phyloP scores from a whole-genome alignment of 2,888 invertebrate genomes.

The Mantis religiosa region DNA sequence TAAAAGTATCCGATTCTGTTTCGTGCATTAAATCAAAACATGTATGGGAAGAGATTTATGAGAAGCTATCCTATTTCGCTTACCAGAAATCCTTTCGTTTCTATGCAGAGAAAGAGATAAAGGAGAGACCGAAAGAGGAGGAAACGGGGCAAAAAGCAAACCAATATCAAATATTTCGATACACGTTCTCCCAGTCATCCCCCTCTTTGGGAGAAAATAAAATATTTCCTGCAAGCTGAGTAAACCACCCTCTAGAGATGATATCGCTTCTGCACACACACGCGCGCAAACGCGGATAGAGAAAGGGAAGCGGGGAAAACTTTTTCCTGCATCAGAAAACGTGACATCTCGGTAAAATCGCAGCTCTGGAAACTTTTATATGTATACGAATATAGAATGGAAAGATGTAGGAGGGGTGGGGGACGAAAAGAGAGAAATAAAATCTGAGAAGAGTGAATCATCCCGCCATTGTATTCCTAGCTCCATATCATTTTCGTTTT shows the following conservation, averaged over 20 bases:
- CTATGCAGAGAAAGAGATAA: background rate
- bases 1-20: background rate
- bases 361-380: slow-evolving; percentile 22
- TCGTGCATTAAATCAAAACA: background rate
- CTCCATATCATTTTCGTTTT: slow-evolving; percentile 19
- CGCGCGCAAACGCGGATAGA: background rate
- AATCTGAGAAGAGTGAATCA: slow-evolving; percentile 7
- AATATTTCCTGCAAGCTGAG: slow-evolving; percentile 5
- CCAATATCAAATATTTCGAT: slow-evolving; percentile 15
- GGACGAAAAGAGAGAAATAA: background rate
- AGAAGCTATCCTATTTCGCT: background rate
- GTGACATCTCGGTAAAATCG: slow-evolving; percentile 30
- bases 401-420: background rate
- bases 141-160: background rate
- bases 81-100: background rate
- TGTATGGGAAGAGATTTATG: background rate
- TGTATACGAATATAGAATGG: background rate
- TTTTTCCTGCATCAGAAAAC: slow-evolving; percentile 19
- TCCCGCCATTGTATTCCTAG: background rate
- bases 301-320: background rate
- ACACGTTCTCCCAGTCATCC: background rate
- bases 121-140: background rate
- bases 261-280: background rate
- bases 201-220: slow-evolving; percentile 8
- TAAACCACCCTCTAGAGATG: background rate